Evolutionary conservation across 1,140 invertebrate genomes (phyloP).

Genomic region (Coenobita brevimanus): DNA sequence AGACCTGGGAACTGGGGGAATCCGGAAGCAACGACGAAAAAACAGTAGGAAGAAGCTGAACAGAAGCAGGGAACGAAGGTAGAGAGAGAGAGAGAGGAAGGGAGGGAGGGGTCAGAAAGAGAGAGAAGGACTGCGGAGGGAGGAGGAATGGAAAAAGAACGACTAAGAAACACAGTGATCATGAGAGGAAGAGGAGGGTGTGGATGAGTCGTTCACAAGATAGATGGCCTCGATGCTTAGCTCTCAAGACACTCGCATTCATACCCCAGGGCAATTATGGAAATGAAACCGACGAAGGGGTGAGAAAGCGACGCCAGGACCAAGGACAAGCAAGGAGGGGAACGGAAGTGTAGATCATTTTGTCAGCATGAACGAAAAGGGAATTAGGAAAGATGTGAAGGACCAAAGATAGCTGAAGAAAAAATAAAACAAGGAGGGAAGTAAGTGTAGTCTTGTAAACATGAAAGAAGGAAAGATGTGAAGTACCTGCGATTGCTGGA

Average conservation of each 20-base stretch:
- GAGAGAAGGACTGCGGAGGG: not conserved
- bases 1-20: no score
- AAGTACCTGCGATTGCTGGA: no score
- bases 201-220: no score
- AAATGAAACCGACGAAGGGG: constrained; percentile 2
- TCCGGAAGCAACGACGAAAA: not conserved
- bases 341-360: no score
- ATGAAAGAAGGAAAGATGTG: no score
- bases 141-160: not conserved
- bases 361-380: no score
- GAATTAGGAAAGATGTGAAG: not conserved
- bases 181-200: not conserved
- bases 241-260: no score
- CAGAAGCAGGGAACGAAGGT: no score
- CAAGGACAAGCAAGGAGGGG: not conserved
- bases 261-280: not conserved
- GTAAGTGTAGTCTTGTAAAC: no score
- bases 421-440: not conserved
- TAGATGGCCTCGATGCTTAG: no score
- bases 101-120: not conserved
- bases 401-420: not conserved
- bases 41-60: not conserved
- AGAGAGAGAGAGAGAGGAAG: constrained; percentile 11
- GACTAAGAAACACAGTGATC: not conserved
- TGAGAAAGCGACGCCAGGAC: not conserved